Percentiles rank a stretch among this genome's conserved stretches.
phyloP scores from a whole-genome alignment of 1,140 invertebrate genomes.

The Halyomorpha halys region DNA sequence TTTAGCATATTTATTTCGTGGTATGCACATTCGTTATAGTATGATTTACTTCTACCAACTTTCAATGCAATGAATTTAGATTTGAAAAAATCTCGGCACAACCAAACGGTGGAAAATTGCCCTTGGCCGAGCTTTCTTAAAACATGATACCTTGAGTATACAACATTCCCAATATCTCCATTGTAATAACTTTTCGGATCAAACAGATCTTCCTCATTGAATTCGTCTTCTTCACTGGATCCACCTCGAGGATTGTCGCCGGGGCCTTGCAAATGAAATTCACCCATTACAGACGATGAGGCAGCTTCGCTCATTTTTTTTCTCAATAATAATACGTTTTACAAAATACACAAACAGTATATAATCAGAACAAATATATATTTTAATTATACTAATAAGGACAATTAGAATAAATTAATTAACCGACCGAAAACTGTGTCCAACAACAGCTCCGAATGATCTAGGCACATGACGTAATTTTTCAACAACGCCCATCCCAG shows the following conservation, averaged over 20 bases:
- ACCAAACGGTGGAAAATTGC: conserved; percentile 62
- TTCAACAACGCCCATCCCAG: too few relatives aligned
- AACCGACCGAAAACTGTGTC: too few relatives aligned
- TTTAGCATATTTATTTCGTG: conserved; percentile 62
- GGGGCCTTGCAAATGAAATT: background rate
- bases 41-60: conserved; percentile 60
- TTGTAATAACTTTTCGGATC: background rate
- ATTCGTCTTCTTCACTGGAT: too few relatives aligned
- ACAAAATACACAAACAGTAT: background rate
- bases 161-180: conserved; percentile 58
- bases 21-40: conserved; percentile 61
- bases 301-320: background rate
- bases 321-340: background rate
- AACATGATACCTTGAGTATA: conserved; percentile 53
- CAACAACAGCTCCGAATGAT: too few relatives aligned
- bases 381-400: too few relatives aligned
- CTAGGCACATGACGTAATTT: too few relatives aligned
- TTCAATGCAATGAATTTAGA: conserved; percentile 59
- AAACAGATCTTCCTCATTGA: background rate
- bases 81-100: conserved; percentile 54
- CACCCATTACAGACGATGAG: background rate
- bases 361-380: too few relatives aligned
- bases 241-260: background rate
- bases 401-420: too few relatives aligned
- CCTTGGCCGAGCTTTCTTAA: conserved; percentile 60